Conservation (phyloP, 2,797 vertebrate species). For the Diplodus sargus region DNA sequence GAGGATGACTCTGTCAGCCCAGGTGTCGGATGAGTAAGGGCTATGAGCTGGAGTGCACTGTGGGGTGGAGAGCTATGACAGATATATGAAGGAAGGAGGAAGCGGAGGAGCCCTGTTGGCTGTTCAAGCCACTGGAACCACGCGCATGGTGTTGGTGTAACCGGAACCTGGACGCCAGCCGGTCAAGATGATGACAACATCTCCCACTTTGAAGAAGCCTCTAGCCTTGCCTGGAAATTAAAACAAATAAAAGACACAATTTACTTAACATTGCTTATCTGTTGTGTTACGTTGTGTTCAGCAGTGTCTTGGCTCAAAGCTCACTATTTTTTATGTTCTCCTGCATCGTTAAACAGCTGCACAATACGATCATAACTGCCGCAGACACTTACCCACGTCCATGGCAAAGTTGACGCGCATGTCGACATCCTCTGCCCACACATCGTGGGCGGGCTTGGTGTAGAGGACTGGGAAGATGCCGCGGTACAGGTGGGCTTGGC, state of each 20-base stretch:
- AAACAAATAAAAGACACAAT: neutral
- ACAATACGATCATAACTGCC: neutral
- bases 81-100: constrained; percentile 47
- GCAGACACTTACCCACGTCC: constrained; percentile 89
- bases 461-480: constrained; percentile 97
- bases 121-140: constrained; percentile 91
- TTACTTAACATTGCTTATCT: neutral
- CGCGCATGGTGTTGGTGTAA: constrained; percentile 99
- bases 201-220: constrained; percentile 95
- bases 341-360: neutral
- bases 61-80: constrained; percentile 51
- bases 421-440: constrained; percentile 98
- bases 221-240: constrained; percentile 90
- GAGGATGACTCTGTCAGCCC: constrained; percentile 39
- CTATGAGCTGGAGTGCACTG: constrained; percentile 44
- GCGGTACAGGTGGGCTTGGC: constrained; percentile 96
- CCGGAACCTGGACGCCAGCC: constrained; percentile 98
- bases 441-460: constrained; percentile 86
- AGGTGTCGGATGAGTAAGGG: constrained; percentile 28
- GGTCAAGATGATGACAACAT: constrained; percentile 94
- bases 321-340: neutral
- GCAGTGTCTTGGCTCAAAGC: neutral
- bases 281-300: neutral
- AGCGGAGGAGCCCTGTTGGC: constrained; percentile 36
- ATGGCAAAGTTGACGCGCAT: constrained; percentile 94